phyloP scores from a whole-genome alignment of 2,888 invertebrate genomes.

The Tipula confusa region DNA sequence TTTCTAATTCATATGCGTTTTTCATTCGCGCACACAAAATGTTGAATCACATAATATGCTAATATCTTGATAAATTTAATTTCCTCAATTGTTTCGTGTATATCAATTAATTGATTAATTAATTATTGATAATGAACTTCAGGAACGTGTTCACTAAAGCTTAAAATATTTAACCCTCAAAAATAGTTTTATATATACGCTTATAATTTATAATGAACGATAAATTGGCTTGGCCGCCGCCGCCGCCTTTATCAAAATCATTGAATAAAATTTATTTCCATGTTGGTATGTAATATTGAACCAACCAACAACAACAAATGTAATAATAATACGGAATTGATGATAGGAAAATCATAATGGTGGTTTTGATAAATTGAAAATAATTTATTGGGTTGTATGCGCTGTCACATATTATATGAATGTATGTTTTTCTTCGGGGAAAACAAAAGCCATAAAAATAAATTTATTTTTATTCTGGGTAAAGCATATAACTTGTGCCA shows the following conservation, averaged over 20 bases:
- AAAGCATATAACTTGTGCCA: neutral
- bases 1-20: neutral
- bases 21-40: neutral
- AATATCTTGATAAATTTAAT: slow-evolving; percentile 1
- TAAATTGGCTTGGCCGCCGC: slow-evolving; percentile 6
- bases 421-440: neutral
- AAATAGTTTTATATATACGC: neutral
- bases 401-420: neutral
- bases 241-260: slow-evolving; percentile 8
- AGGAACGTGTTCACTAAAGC: neutral
- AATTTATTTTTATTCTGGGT: neutral
- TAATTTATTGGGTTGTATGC: neutral
- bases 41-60: neutral
- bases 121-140: neutral
- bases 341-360: slow-evolving; percentile 20
- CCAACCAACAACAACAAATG: neutral
- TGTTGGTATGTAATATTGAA: neutral
- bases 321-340: slow-evolving; percentile 20
- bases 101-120: neutral
- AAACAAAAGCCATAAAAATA: slow-evolving; percentile 1
- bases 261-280: neutral
- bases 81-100: neutral
- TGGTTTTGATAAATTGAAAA: neutral
- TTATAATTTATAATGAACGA: neutral
- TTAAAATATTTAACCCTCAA: slow-evolving; percentile 5